Base-by-base conservation (phyloP, 1,140 invertebrate species). In the Lepidostoma basale region DNA sequence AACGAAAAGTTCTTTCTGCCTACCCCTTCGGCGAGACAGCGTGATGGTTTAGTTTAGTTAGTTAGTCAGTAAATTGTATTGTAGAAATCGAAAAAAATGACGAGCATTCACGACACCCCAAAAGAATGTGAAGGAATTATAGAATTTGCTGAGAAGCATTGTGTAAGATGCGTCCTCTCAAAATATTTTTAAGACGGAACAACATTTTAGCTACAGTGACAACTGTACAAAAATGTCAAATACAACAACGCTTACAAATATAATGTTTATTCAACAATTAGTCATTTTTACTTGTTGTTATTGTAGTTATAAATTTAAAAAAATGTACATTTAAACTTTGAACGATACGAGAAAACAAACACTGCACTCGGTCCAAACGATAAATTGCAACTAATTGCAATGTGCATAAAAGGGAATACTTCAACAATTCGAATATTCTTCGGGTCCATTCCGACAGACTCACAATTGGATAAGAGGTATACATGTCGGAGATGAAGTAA, bases 301-400 rank as follows among this genome's bases (percentile, higher is more conserved):
- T 33, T 33, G 12, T 6, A 33, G 5, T 6, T 6, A 33, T 33
- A 6, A 33, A 33, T 33, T 33, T 33, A 33, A 33, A 33, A 33
- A 6, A 33, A 33, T 12, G 12, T 33, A 33, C 12, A 33, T 33
- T 33, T 6, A 33, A 12, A 6, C 5, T 6, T 6, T 6, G 12
- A 6, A 33, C 12, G 5, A 33, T 5, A 12, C 12, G 5, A 12
- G 30, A 33, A 12, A 5, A 12, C 12, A 33, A 33, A 33, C 12
- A 5, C 6, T 6, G 30, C 30, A 12, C 6, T 12, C 12, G 6
- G 30, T 5, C 12, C 30, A 12, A 18, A 56, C 14, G 52, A 30
- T 56, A 33, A 4, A 12, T 56, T 30, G 52, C 52, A 56, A 56
- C 52, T 56, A 56, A 56, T 56, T 56, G 25, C 28, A 33, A 30